Evolutionary conservation across 2,797 vertebrate genomes (phyloP), one percentile per base, ranked within the genome.

Genomic region (Gouania willdenowi): DNA sequence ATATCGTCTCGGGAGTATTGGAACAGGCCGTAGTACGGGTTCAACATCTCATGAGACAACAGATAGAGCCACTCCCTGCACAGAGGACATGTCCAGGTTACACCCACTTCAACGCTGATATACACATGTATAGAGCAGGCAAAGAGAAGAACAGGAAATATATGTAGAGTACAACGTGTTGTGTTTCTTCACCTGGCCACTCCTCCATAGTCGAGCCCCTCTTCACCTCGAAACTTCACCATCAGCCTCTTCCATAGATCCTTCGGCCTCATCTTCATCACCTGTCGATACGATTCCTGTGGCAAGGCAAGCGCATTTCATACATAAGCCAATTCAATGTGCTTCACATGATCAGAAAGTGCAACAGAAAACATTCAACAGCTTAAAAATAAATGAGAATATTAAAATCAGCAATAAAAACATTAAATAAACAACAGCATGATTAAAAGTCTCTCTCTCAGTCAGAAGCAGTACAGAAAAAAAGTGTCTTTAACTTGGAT

Each of bases 181-280:
- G 4, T 20, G 4, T 6, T 8, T 8, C 45, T 52, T 82, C 67
- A 98, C 95, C 96, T 93, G 66, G 96, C 96, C 53, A 98, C 95
- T 8, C 95, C 95, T 78, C 95, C 96, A 9, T 98, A 98, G 49
- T 98, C 95, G 1, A 98, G 91, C 10, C 96, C 95, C 79, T 98
- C 95, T 75, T 98, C 95, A 36, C 94, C 95, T 64, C 95, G 92
- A 41, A 98, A 98, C 77, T 98, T 98, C 79, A 98, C 96, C 95
- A 98, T 98, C 37, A 98, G 84, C 86, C 95, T 90, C 71, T 98
- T 98, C 95, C 94, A 98, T 34, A 98, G 75, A 76, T 98, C 95
- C 80, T 97, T 97, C 9, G 95, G 95, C 77, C 95, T 94, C 95
- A 98, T 98, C 88, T 98, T 98, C 95, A 98, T 98, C 78, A 98